Conservation (phyloP, 1,140 invertebrate genomes). For the Gyrodactylus salaris region DNA sequence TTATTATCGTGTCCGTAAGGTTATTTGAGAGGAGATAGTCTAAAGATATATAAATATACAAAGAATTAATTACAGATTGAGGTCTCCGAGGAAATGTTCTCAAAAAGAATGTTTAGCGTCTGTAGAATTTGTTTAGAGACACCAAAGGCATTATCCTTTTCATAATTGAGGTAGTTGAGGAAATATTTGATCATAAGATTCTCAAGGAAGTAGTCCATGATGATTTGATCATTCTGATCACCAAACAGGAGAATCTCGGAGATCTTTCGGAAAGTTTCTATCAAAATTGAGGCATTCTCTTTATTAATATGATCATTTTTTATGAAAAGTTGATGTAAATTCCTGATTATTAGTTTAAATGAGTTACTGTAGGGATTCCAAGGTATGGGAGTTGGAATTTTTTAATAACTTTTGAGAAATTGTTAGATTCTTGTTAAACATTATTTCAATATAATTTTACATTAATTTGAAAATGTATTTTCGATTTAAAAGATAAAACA, state of each 20-base stretch:
- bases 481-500: too few species aligned
- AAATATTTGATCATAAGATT: neutral
- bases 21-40: neutral
- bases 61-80: neutral
- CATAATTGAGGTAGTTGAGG: neutral
- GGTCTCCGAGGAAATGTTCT: neutral
- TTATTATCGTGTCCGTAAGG: neutral
- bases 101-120: neutral
- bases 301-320: neutral
- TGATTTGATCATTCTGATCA: neutral
- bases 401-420: neutral
- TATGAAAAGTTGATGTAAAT: neutral
- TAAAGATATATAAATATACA: neutral
- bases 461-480: too few species aligned
- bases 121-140: neutral
- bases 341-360: neutral
- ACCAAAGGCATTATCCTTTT: neutral
- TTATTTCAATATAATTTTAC: neutral
- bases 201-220: neutral
- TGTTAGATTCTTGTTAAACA: neutral
- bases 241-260: neutral
- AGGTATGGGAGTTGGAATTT: neutral
- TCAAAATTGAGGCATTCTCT: neutral
- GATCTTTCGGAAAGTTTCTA: neutral
- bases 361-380: neutral